Evolutionary conservation across 23 tunicate species (phyloP).

Genomic region (Pegea sp.): DNA sequence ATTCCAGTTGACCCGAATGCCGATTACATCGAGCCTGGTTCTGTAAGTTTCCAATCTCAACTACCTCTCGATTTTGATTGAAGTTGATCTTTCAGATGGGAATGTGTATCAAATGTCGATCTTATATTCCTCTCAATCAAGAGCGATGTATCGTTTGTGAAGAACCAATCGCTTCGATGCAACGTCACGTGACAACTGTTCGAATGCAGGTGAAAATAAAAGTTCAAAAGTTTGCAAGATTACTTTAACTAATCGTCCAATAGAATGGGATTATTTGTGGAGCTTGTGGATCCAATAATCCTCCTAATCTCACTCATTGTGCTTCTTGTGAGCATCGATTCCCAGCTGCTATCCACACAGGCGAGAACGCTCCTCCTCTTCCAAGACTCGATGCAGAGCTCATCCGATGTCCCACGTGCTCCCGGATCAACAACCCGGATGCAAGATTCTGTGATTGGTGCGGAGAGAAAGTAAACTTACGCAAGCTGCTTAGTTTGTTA

Average conservation of each 20-base stretch:
- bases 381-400: conserved; percentile 80
- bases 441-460: conserved; percentile 99
- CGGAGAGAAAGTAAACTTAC: conserved; percentile 48
- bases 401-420: conserved; percentile 61
- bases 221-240: background rate
- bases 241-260: background rate
- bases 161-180: conserved; percentile 45
- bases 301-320: conserved; percentile 68
- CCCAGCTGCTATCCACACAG: conserved; percentile 63
- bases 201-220: conserved; percentile 38
- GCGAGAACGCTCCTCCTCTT: conserved; percentile 60
- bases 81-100: conserved; percentile 36
- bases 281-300: conserved; percentile 60
- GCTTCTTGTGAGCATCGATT: conserved; percentile 93
- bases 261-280: conserved; percentile 74
- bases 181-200: conserved; percentile 29
- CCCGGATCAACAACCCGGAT: conserved; percentile 91
- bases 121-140: conserved; percentile 82
- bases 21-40: conserved; percentile 35
- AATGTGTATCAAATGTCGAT: conserved; percentile 77
- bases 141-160: conserved; percentile 82
- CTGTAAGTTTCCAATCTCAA: conserved; percentile 24
- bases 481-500: background rate
- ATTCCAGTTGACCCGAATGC: conserved; percentile 61
- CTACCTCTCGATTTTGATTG: background rate